Evolutionary conservation across 2,888 invertebrate genomes (phyloP).

Genomic region (Microchrysa polita): DNA sequence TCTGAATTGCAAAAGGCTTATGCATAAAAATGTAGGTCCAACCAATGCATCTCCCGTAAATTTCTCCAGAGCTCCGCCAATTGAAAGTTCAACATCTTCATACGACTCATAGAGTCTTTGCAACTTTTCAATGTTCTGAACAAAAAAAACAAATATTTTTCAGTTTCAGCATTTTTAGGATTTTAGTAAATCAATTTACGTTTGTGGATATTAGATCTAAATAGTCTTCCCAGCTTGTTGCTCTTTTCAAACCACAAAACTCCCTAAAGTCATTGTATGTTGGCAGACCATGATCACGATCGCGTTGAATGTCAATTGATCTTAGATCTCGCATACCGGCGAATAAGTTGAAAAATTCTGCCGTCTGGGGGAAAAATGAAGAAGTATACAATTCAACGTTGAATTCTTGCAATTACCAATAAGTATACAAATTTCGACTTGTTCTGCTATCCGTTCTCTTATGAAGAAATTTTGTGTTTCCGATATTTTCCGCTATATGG

Average conservation of each 20-base stretch:
- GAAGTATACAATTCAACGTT: no score
- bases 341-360: no score
- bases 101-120: slow-evolving; percentile 71
- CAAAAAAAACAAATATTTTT: no score
- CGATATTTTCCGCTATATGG: no score
- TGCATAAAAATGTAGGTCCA: slow-evolving; percentile 89
- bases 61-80: slow-evolving; percentile 83
- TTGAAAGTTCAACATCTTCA: slow-evolving; percentile 87
- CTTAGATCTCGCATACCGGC: slow-evolving; percentile 21
- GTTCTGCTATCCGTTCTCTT: no score
- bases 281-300: slow-evolving; percentile 25
- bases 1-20: slow-evolving; percentile 87
- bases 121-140: no score
- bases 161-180: no score
- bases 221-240: slow-evolving; percentile 14
- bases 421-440: no score
- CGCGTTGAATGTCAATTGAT: slow-evolving; percentile 17
- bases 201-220: background rate
- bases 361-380: no score
- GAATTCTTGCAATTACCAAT: no score
- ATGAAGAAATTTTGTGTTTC: no score
- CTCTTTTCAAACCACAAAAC: slow-evolving; percentile 7
- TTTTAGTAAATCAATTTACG: no score
- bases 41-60: slow-evolving; percentile 80
- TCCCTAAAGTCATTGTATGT: slow-evolving; percentile 26